phyloP scores from a whole-genome alignment of 37 sponge, comb jelly and placozoan genomes.

The Mnemiopsis leidyi region DNA sequence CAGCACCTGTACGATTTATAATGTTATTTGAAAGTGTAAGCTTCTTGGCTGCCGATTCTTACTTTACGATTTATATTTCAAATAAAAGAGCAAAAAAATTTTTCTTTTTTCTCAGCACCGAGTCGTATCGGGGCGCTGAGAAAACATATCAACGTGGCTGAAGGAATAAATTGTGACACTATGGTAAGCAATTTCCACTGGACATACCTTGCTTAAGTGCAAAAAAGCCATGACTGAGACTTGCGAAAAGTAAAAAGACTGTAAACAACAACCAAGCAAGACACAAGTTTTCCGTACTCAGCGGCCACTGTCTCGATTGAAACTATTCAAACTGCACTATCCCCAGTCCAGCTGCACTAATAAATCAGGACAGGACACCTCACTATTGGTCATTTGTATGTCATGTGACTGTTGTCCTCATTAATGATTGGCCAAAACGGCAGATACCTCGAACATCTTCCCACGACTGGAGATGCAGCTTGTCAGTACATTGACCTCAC shows the following conservation, averaged over 20 bases:
- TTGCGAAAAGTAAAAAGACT: background rate
- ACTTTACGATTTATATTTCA: no score
- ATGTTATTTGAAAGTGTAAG: no score
- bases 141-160: no score
- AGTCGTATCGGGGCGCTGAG: no score
- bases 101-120: no score
- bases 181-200: no score
- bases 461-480: background rate
- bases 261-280: background rate
- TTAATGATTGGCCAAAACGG: background rate
- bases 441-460: background rate
- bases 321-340: background rate
- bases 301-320: background rate
- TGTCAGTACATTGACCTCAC: background rate
- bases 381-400: background rate
- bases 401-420: background rate
- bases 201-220: conserved; percentile 1
- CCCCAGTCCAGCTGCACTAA: background rate
- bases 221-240: background rate
- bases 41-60: no score
- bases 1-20: no score
- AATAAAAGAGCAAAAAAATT: no score
- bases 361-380: background rate
- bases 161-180: no score
- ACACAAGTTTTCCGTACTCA: background rate